Evolutionary conservation across 2,797 vertebrate genomes (phyloP), one percentile per base, ranked within the genome.

Genomic region (Botia kubotai): DNA sequence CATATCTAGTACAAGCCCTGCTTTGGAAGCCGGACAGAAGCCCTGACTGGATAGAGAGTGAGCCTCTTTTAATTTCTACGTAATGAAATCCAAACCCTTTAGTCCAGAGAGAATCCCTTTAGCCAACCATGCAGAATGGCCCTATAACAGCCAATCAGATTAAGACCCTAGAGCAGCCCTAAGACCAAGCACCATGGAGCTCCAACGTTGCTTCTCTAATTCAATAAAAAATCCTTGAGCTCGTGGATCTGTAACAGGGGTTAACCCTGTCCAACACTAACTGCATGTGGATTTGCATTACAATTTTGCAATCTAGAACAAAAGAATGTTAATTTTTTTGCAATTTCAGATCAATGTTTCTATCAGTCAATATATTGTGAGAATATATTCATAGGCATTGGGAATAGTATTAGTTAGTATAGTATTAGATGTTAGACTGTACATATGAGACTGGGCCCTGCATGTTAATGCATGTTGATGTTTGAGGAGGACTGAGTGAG

Each of bases 81-180:
- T 79, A 87, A 89, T 86, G 81, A 85, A 89, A 87, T 87, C 81
- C 83, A 83, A 87, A 86, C 66, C 77, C 85, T 84, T 81, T 82
- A 83, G 72, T 74, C 76, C 75, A 80, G 33, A 63, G 65, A 86
- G 82, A 88, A 86, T 87, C 83, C 84, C 78, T 80, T 87, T 85
- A 89, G 80, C 75, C 79, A 72, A 62, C 81, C 77, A 83, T 83
- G 80, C 86, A 85, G 81, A 84, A 86, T 87, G 75, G 67, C 72
- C 72, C 70, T 76, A 75, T 82, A 82, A 86, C 79, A 88, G 83
- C 75, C 82, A 86, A 87, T 85, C 81, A 85, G 81, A 87, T 87
- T 88, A 89, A 77, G 72, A 77, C 75, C 83, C 66, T 55, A 77
- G 43, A 77, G 79, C 83, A 84, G 72, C 69, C 72, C 62, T 81